A percentile compares a stretch with the other conserved stretches of the same genome.
phyloP scores from a whole-genome alignment of 2,113 vertebrate genomes.

The Ramphastos sulfuratus region DNA sequence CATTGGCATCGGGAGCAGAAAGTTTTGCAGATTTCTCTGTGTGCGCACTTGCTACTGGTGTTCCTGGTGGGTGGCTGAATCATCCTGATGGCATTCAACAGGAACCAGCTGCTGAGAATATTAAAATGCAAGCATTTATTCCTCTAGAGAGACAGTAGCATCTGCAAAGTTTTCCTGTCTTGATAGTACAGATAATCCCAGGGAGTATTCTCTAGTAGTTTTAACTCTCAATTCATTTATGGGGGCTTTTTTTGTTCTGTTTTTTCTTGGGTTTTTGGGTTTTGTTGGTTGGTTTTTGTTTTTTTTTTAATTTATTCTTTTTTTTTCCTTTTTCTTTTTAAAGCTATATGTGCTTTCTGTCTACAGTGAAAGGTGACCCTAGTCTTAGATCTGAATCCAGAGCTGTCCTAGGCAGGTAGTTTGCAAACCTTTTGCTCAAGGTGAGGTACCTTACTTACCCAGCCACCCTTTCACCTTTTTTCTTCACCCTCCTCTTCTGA shows the following conservation, averaged over 20 bases:
- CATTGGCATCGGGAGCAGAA: slow-evolving; percentile 69
- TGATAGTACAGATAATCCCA: slow-evolving; percentile 83
- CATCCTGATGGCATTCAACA: slow-evolving; percentile 87
- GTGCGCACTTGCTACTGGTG: slow-evolving; percentile 79
- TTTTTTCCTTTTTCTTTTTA: slow-evolving; percentile 37
- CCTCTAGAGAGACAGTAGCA: slow-evolving; percentile 86
- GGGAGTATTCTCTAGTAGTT: slow-evolving; percentile 77
- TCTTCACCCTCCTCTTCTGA: not conserved
- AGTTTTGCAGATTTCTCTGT: slow-evolving; percentile 76
- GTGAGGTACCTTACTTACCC: not conserved
- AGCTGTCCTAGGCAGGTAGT: not conserved
- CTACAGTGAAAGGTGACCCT: not conserved
- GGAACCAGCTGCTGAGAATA: slow-evolving; percentile 88
- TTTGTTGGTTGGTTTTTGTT: no score
- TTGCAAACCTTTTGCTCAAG: not conserved
- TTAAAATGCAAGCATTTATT: slow-evolving; percentile 86
- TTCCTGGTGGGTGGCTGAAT: slow-evolving; percentile 86
- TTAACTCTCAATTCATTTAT: slow-evolving; percentile 77
- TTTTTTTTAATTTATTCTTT: not conserved
- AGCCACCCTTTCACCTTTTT: not conserved
- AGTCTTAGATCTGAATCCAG: not conserved
- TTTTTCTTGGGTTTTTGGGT: not conserved
- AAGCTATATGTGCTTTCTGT: slow-evolving; percentile 25
- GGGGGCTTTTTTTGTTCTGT: slow-evolving; percentile 9
- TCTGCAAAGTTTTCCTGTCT: slow-evolving; percentile 85